Conservation (phyloP, 2,888 invertebrate genomes). For the Arenicola marina region DNA sequence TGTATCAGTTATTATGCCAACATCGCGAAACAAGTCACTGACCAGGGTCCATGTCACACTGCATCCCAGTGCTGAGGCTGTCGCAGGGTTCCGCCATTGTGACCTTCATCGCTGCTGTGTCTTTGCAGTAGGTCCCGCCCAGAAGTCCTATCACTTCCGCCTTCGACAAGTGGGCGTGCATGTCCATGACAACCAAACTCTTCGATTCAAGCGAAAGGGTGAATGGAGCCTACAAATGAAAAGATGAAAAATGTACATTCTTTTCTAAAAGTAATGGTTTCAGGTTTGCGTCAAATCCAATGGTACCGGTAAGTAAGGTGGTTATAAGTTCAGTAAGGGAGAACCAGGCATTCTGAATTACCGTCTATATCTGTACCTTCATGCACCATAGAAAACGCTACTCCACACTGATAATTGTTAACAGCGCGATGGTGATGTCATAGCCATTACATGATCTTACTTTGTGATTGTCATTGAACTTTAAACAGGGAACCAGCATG, state of each 20-base stretch:
- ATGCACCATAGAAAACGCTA: too few relatives aligned
- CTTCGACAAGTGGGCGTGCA: slow-evolving; percentile 73
- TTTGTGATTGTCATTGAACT: slow-evolving; percentile 6
- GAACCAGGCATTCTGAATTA: too few relatives aligned
- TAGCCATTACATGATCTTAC: too few relatives aligned
- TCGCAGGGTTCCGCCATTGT: slow-evolving; percentile 69
- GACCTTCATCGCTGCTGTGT: slow-evolving; percentile 61
- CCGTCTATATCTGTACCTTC: too few relatives aligned
- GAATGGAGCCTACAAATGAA: slow-evolving; percentile 68
- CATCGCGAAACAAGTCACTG: too few relatives aligned
- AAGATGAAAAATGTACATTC: background rate
- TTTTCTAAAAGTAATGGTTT: too few relatives aligned
- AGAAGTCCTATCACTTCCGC: slow-evolving; percentile 78
- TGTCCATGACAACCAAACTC: slow-evolving; percentile 71
- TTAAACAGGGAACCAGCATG: slow-evolving; percentile 68
- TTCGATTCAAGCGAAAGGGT: slow-evolving; percentile 67
- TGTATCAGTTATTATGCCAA: too few relatives aligned
- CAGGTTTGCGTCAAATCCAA: background rate
- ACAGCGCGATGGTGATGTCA: too few relatives aligned
- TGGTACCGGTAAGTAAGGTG: too few relatives aligned
- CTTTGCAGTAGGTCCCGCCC: slow-evolving; percentile 66
- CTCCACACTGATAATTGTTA: too few relatives aligned
- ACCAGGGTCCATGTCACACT: slow-evolving; percentile 81
- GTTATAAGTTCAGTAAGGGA: too few relatives aligned
- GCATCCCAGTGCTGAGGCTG: slow-evolving; percentile 70